Evolutionary conservation across 1,140 invertebrate species (phyloP).

Genomic region (Zaprionus nigranus): DNA sequence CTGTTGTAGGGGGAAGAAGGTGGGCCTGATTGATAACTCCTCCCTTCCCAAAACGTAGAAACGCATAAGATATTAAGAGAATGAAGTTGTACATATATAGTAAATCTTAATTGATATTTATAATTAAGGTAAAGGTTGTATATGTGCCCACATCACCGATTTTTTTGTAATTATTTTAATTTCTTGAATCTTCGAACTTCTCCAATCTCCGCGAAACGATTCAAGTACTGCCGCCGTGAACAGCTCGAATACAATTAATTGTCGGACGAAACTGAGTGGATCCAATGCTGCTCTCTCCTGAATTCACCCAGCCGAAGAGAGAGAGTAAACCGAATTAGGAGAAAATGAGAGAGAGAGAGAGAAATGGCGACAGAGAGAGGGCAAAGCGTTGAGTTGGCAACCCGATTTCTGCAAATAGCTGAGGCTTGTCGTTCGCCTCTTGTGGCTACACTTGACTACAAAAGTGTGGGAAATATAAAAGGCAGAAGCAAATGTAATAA

Average conservation of each 20-base stretch:
- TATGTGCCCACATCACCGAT: no score
- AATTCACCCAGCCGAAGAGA: background rate
- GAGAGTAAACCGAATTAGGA: background rate
- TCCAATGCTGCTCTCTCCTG: background rate
- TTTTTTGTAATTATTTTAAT: no score
- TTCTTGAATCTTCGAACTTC: background rate
- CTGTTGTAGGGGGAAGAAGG: no score
- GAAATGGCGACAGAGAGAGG: background rate
- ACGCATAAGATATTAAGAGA: no score
- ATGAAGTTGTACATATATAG: no score
- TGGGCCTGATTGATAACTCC: no score
- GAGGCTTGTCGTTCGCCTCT: background rate
- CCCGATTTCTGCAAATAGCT: background rate
- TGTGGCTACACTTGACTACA: constrained; percentile 1
- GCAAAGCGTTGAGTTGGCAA: background rate
- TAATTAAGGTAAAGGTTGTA: no score
- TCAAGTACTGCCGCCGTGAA: constrained; percentile 21
- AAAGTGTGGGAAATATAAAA: background rate
- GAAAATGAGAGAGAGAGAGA: background rate
- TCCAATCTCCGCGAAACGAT: constrained; percentile 10
- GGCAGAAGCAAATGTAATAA: background rate
- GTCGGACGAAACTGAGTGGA: constrained; percentile 15
- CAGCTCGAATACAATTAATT: constrained; percentile 43
- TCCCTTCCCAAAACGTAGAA: no score
- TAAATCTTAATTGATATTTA: no score